These are phyloP conservation scores for Fissipunctia ypsillon DNA, from an alignment of 2,888 invertebrate species.

Conservation along the genomic window DNA sequence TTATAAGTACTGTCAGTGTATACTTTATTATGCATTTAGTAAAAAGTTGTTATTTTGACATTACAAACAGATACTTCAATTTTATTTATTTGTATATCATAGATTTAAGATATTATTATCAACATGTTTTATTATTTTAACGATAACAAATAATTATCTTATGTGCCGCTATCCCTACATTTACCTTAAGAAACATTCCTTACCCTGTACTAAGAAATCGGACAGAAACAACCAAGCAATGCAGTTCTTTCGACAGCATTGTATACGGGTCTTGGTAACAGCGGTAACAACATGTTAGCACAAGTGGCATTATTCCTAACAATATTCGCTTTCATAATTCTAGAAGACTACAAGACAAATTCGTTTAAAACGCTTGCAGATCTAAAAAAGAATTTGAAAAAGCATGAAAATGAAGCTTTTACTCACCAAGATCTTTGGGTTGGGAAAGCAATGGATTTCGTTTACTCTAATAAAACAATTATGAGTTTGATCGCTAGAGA, in stretches of 20 bases:
- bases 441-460: constrained; percentile 84
- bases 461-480: constrained; percentile 83
- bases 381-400: constrained; percentile 72
- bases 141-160: not conserved
- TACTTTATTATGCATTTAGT: no score
- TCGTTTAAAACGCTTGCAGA: constrained; percentile 78
- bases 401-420: constrained; percentile 71
- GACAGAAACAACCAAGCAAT: constrained; percentile 16
- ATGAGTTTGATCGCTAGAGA: constrained; percentile 84
- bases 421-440: constrained; percentile 77
- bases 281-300: constrained; percentile 68
- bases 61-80: no score
- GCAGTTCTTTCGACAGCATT: not conserved
- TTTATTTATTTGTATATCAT: no score
- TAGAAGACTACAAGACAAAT: constrained; percentile 67
- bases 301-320: constrained; percentile 61
- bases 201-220: constrained; percentile 42
- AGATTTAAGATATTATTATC: no score
- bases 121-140: no score
- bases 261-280: constrained; percentile 5
- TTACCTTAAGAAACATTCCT: constrained; percentile 23
- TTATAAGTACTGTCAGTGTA: no score
- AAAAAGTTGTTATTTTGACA: no score
- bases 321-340: constrained; percentile 60
- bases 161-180: not conserved